Conservation (phyloP, 2,888 invertebrate species). For the Hypercompe scribonia region DNA sequence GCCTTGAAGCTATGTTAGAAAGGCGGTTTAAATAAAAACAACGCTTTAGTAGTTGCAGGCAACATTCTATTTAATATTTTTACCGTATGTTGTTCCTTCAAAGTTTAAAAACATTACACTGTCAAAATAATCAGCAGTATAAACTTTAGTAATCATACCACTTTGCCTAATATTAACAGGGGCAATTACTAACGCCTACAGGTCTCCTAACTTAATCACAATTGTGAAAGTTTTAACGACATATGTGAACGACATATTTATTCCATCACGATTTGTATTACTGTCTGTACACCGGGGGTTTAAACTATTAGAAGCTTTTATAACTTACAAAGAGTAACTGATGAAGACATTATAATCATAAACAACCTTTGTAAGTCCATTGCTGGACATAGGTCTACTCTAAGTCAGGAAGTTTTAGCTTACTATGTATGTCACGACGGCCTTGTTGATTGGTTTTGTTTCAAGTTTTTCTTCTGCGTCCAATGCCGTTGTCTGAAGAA, state of each 20-base stretch:
- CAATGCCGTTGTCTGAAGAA: too few species aligned
- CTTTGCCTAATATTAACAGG: not conserved
- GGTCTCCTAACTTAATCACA: constrained; percentile 29
- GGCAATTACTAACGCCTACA: constrained; percentile 6
- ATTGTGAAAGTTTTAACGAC: constrained; percentile 47
- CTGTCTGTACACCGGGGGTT: not conserved
- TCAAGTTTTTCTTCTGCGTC: too few species aligned
- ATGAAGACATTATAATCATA: too few species aligned
- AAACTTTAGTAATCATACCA: constrained; percentile 7
- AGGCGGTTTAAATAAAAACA: not conserved
- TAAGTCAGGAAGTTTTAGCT: too few species aligned
- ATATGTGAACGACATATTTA: constrained; percentile 14
- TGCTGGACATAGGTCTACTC: too few species aligned
- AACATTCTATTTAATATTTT: not conserved
- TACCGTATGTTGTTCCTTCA: not conserved
- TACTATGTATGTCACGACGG: too few species aligned
- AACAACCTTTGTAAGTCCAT: too few species aligned
- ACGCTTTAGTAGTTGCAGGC: not conserved
- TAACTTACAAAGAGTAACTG: too few species aligned
- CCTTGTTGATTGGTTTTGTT: too few species aligned
- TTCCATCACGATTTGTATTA: constrained; percentile 17
- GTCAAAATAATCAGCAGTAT: constrained; percentile 1
- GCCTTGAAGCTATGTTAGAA: too few species aligned
- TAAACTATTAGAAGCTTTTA: not conserved
- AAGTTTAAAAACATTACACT: constrained; percentile 4